A percentile compares a stretch with the other conserved stretches of the same genome.
phyloP scores from a whole-genome alignment of 2,113 vertebrate species.

The Micromys minutus region DNA sequence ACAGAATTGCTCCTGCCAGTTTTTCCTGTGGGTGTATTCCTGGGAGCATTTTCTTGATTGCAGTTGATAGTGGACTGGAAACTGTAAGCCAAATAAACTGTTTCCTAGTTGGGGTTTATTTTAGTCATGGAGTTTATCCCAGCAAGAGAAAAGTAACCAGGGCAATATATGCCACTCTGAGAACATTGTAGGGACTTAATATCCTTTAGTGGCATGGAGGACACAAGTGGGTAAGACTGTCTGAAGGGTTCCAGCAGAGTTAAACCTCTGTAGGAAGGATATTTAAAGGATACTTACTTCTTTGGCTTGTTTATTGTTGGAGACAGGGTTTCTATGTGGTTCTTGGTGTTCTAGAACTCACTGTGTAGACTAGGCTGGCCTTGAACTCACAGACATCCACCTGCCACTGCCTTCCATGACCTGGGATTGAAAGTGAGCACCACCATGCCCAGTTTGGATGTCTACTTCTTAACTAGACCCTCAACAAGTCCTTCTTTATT shows the following conservation, averaged over 20 bases:
- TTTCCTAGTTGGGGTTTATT: not conserved
- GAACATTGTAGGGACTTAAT: not conserved
- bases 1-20: not conserved
- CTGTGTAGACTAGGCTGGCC: not conserved
- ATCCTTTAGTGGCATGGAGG: not conserved
- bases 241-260: not conserved
- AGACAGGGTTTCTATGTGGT: not conserved
- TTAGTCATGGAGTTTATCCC: not conserved
- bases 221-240: not conserved
- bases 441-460: not conserved
- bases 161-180: not conserved
- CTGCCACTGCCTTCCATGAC: not conserved
- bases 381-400: not conserved
- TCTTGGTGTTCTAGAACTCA: not conserved
- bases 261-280: not conserved
- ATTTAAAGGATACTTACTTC: not conserved
- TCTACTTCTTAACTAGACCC: not conserved
- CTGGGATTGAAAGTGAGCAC: not conserved
- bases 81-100: not conserved
- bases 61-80: not conserved
- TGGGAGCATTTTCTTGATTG: not conserved
- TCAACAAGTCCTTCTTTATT: not conserved
- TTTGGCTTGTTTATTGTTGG: not conserved
- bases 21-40: not conserved
- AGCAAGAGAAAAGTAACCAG: not conserved